Conservation (phyloP, 2,888 invertebrate species). For the Noctua comes region DNA sequence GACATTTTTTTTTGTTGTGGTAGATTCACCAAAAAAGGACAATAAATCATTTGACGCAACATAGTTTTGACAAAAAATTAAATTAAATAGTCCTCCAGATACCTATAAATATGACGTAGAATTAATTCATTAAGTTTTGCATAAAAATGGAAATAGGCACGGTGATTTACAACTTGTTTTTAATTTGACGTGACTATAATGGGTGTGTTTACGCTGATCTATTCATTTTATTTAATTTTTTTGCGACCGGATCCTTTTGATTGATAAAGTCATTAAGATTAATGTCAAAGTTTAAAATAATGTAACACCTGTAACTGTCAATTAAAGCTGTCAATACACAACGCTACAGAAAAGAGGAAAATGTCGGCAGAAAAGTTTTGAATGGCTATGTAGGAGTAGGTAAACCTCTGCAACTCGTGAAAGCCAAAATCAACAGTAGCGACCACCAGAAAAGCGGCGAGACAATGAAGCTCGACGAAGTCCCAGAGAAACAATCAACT, state of each 20-base stretch:
- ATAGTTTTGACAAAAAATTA: conserved; percentile 12
- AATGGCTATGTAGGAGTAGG: not conserved
- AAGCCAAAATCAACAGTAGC: no score
- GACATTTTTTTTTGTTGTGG: not conserved
- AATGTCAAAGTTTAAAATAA: not conserved
- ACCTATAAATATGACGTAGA: conserved; percentile 15
- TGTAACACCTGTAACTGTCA: not conserved
- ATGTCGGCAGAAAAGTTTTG: not conserved
- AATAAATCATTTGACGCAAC: not conserved
- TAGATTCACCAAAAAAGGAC: not conserved
- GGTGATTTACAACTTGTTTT: conserved; percentile 54
- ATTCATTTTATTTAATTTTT: not conserved
- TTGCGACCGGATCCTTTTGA: conserved; percentile 19
- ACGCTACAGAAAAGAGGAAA: not conserved
- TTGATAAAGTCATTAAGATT: conserved; percentile 25
- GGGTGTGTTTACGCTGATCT: conserved; percentile 29
- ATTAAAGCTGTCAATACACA: not conserved
- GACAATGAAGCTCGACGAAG: no score
- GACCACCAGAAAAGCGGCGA: no score
- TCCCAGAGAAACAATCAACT: no score
- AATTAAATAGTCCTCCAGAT: not conserved
- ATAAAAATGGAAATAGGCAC: conserved; percentile 27
- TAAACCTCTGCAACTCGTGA: no score
- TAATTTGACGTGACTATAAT: conserved; percentile 35
- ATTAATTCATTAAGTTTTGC: conserved; percentile 23